These are phyloP conservation scores for Pseudochaenichthys georgianus DNA, from an alignment of 2,797 vertebrate genomes.

Conservation along the genomic window DNA sequence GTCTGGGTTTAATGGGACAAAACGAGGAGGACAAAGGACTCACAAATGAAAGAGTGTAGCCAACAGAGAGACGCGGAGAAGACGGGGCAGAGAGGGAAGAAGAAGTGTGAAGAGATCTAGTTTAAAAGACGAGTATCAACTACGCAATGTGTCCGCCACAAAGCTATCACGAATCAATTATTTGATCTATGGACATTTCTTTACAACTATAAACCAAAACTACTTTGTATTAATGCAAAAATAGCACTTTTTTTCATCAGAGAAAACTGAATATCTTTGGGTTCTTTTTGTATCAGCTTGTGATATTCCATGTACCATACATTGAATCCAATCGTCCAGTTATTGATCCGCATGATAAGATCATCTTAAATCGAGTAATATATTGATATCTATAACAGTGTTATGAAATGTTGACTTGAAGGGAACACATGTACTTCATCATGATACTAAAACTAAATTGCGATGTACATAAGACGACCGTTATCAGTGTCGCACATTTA, in stretches of 20 bases:
- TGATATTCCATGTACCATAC: no score
- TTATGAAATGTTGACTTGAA: not conserved
- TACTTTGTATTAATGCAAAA: no score
- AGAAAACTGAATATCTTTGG: no score
- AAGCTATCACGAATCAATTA: no score
- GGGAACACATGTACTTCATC: slow-evolving; percentile 5
- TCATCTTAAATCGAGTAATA: no score
- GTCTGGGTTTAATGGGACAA: slow-evolving; percentile 83
- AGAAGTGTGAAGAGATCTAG: slow-evolving; percentile 10
- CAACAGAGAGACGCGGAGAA: slow-evolving; percentile 42
- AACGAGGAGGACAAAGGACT: slow-evolving; percentile 78
- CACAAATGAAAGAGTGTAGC: slow-evolving; percentile 63
- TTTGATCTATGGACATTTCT: no score
- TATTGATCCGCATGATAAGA: no score
- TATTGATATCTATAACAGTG: not conserved
- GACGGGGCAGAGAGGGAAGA: slow-evolving; percentile 4
- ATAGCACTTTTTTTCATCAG: no score
- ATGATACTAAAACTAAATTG: not conserved
- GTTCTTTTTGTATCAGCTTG: no score
- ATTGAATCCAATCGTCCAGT: no score
- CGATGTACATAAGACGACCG: not conserved
- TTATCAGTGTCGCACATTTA: not conserved
- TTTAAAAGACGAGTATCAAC: slow-evolving; percentile 19
- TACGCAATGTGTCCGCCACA: not conserved
- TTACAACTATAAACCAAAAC: no score